These are phyloP conservation scores for Varanus salvator DNA, from an alignment of 2,113 vertebrate species.

Conservation along the genomic window DNA sequence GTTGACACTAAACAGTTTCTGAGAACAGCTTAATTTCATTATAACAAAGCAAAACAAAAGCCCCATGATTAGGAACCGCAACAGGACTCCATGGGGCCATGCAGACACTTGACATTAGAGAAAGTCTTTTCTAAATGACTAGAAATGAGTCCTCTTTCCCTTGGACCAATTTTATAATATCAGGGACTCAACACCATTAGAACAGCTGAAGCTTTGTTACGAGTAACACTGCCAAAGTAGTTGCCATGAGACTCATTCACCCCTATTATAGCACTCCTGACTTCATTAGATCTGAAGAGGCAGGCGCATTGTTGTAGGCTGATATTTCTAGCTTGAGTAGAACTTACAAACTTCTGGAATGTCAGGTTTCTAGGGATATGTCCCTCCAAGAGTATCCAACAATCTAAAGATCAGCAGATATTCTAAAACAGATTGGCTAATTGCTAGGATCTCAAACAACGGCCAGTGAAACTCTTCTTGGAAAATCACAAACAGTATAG, in stretches of 20 bases:
- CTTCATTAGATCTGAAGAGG: not conserved
- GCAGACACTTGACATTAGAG: not conserved
- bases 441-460: not conserved
- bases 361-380: not conserved
- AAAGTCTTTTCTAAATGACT: not conserved
- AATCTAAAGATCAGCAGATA: not conserved
- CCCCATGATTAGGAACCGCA: not conserved
- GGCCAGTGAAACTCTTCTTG: not conserved
- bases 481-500: not conserved
- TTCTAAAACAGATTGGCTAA: not conserved
- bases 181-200: not conserved
- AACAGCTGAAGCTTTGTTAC: not conserved
- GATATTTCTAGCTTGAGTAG: not conserved
- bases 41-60: not conserved
- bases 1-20: not conserved
- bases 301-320: not conserved
- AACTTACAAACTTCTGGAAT: not conserved
- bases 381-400: not conserved
- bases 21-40: not conserved
- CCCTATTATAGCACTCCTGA: not conserved
- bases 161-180: slow-evolving; percentile 6
- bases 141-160: slow-evolving; percentile 19
- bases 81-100: not conserved
- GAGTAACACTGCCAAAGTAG: slow-evolving; percentile 23
- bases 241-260: slow-evolving; percentile 4